Evolutionary conservation across 2,888 invertebrate species (phyloP).

Genomic region (Fragum fragum): DNA sequence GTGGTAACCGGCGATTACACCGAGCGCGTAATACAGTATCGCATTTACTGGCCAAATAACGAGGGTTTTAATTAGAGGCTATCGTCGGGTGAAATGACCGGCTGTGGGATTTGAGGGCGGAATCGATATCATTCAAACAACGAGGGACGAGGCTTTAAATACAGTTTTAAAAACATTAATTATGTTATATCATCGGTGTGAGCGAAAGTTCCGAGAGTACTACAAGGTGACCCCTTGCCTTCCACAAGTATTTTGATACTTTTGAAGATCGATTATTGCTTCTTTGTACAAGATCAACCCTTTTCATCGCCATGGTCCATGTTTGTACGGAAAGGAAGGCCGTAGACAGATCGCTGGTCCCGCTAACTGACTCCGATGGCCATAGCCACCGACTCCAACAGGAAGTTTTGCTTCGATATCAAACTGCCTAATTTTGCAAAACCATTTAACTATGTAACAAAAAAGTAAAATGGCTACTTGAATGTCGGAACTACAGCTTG

Average conservation of each 20-base stretch:
- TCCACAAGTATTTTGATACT: constrained; percentile 32
- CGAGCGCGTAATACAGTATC: constrained; percentile 29
- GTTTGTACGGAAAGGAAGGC: too few relatives aligned
- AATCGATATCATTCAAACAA: constrained; percentile 57
- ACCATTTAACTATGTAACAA: too few relatives aligned
- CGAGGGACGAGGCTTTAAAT: constrained; percentile 61
- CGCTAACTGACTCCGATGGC: too few relatives aligned
- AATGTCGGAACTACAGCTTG: too few relatives aligned
- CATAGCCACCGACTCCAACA: too few relatives aligned
- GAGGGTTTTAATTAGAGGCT: constrained; percentile 61
- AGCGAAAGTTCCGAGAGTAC: constrained; percentile 36
- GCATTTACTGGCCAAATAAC: constrained; percentile 49
- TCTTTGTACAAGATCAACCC: background rate
- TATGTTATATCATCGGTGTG: constrained; percentile 51
- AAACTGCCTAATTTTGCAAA: too few relatives aligned
- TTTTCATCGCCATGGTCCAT: too few relatives aligned
- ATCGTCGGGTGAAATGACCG: constrained; percentile 43
- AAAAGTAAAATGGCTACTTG: too few relatives aligned
- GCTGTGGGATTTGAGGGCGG: constrained; percentile 54
- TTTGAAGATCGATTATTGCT: constrained; percentile 3
- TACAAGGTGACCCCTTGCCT: constrained; percentile 48
- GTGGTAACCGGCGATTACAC: constrained; percentile 28
- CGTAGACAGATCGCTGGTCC: too few relatives aligned
- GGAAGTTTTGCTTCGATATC: too few relatives aligned
- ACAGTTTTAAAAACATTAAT: constrained; percentile 61